phyloP scores from a whole-genome alignment of 2,113 vertebrate species.

The Neotoma lepida region DNA sequence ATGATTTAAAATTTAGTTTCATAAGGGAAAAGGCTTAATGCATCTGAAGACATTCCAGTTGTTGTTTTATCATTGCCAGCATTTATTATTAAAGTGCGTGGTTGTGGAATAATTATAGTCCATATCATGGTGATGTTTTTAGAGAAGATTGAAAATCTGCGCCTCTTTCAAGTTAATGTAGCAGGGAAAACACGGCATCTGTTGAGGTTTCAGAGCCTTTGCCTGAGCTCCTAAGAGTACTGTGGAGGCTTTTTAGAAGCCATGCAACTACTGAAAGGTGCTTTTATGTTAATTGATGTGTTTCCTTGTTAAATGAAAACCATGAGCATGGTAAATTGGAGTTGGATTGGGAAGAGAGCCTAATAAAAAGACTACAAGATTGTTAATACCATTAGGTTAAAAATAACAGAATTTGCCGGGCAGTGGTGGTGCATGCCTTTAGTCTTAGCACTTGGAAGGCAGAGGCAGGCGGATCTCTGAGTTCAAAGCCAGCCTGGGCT shows the following conservation, averaged over 20 bases:
- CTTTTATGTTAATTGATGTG: constrained; percentile 27
- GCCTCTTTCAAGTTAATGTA: constrained; percentile 61
- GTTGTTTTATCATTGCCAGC: constrained; percentile 63
- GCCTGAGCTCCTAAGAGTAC: constrained; percentile 3
- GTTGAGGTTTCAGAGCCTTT: constrained; percentile 37
- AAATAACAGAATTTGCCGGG: neutral
- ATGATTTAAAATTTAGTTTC: constrained; percentile 73
- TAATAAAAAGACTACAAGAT: constrained; percentile 15
- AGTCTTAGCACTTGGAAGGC: neutral
- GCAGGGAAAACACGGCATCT: constrained; percentile 17
- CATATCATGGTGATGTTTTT: constrained; percentile 63
- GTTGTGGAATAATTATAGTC: constrained; percentile 71
- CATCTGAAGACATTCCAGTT: constrained; percentile 69
- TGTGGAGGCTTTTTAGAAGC: neutral
- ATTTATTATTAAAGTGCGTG: constrained; percentile 78
- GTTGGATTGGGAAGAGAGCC: neutral
- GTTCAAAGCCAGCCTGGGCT: neutral
- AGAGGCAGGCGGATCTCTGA: neutral
- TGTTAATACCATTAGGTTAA: constrained; percentile 21
- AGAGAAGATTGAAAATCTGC: constrained; percentile 64
- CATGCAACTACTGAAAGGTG: constrained; percentile 5
- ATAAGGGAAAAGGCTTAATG: constrained; percentile 75
- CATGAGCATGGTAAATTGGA: neutral
- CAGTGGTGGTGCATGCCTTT: neutral
- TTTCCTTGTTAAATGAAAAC: constrained; percentile 56